phyloP scores from a whole-genome alignment of 1,140 invertebrate species.

The Pollicipes pollicipes region DNA sequence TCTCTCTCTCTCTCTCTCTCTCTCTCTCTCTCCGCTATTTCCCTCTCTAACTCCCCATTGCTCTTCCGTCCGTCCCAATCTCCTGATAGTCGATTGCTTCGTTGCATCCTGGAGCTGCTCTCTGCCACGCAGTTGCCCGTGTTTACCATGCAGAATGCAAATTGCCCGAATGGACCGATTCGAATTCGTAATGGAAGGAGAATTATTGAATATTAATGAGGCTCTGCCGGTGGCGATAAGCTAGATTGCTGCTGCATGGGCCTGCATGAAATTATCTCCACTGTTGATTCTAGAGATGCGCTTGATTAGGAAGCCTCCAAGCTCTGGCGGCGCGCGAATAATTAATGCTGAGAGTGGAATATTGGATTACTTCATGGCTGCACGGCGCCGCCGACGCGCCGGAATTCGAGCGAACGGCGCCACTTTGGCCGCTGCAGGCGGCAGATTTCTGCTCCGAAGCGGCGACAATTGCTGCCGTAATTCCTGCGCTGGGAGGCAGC shows the following conservation, averaged over 20 bases:
- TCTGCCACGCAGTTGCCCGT: not conserved
- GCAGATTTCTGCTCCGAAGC: not conserved
- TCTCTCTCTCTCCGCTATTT: too few species aligned
- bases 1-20: too few species aligned
- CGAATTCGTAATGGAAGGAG: constrained; percentile 1
- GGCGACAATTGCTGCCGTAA: not conserved
- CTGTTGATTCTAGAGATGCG: not conserved
- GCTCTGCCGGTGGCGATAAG: not conserved
- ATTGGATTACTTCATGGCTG: constrained; percentile 1
- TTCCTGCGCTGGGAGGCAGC: not conserved
- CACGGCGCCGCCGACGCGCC: too few species aligned
- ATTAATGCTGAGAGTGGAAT: constrained; percentile 2
- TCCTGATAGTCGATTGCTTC: not conserved
- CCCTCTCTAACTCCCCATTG: not conserved
- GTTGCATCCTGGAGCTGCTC: not conserved
- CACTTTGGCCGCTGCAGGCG: not conserved
- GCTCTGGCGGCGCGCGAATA: not conserved
- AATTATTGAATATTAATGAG: constrained; percentile 2
- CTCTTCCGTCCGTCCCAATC: not conserved
- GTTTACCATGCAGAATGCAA: constrained; percentile 1
- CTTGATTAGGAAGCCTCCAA: not conserved
- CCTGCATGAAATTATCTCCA: constrained; percentile 1
- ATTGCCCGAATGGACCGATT: not conserved
- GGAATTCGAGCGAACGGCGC: not conserved
- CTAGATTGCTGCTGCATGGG: constrained; percentile 1